These are phyloP conservation scores for Didymodactylos carnosus DNA, from an alignment of 2,888 invertebrate genomes.

Conservation along the genomic window DNA sequence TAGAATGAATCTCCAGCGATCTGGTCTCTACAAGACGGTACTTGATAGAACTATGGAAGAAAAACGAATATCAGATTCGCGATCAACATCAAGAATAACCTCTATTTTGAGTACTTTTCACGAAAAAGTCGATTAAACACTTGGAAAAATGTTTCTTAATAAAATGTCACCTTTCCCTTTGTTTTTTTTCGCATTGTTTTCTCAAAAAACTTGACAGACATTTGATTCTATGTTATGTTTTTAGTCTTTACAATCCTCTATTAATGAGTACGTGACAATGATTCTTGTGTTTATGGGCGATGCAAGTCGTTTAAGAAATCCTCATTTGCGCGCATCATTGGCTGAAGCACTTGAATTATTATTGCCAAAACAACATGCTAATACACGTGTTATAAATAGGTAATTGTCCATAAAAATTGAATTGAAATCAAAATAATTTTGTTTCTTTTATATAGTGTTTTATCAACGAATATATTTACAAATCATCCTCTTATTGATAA, in stretches of 20 bases:
- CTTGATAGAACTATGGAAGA: too few species aligned
- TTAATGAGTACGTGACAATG: neutral
- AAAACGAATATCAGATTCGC: too few species aligned
- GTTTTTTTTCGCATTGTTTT: neutral
- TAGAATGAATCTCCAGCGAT: too few species aligned
- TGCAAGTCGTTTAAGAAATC: constrained; percentile 58
- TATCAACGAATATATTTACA: constrained; percentile 39
- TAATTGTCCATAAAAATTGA: constrained; percentile 1
- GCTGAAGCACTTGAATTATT: constrained; percentile 72
- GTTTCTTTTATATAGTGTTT: neutral
- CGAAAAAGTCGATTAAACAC: too few species aligned
- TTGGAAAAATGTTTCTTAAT: too few species aligned
- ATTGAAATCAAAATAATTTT: constrained; percentile 15
- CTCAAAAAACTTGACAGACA: neutral
- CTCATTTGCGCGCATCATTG: constrained; percentile 68
- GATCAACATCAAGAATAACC: too few species aligned
- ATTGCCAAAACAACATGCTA: constrained; percentile 41
- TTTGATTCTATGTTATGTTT: neutral
- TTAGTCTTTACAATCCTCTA: neutral
- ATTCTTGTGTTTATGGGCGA: constrained; percentile 64
- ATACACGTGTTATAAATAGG: neutral
- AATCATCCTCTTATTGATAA: constrained; percentile 47
- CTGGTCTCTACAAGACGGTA: too few species aligned
- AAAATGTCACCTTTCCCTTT: too few species aligned
- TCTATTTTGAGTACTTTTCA: too few species aligned